Evolutionary conservation across 35 echinoderm and acorn worm species (phyloP), one percentile per base, ranked within the genome.

Genomic region (Lytechinus variegatus): DNA sequence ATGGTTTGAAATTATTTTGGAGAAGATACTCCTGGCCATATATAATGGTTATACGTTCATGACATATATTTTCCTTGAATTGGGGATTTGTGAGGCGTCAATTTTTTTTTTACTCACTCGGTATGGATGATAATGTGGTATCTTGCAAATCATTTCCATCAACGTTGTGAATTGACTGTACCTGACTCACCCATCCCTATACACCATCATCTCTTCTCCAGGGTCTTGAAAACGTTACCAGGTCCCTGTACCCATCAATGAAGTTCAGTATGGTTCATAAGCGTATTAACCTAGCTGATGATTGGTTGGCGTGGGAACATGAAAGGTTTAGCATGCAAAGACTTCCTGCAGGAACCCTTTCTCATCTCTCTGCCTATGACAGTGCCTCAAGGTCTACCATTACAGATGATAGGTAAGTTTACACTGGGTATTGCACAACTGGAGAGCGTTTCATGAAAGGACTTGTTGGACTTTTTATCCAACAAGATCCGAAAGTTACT

Each of bases 201-300:
- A 79, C 8, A 24, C 61, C 87, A 14, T 28, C 27, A 11, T 89
- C 88, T 19, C n/a, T 52, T 55, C 28, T 66, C n/a, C 54, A 99
- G 98, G 96, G 98, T 19, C 33, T 99, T 24, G 93, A 96, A 94
- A 12, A 95, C 33, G 95, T 95, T 27, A 89, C 97, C 88, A 91
- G 89, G 55, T 86, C 90, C 61, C 94, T 99, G 10, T 97, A 97
- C 93, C 98, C 98, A 56, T 86, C 88, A 29, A 94, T 99, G 54
- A 97, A 99, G 86, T 97, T 97, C 96, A 97, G 95, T n/a, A 99
- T 99, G 97, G 94, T 97, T 6, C 98, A 99, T 87, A 99, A 99
- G 95, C 97, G 97, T 58, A 99, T 99, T 27, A 99, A 99, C 96
- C 53, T 99, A 52, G 98, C 97, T 52, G 98, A 99, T 57, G 98